Evolutionary conservation across 2,797 vertebrate species (phyloP), one percentile per base, ranked within the genome.

Genomic region (Champsocephalus esox): DNA sequence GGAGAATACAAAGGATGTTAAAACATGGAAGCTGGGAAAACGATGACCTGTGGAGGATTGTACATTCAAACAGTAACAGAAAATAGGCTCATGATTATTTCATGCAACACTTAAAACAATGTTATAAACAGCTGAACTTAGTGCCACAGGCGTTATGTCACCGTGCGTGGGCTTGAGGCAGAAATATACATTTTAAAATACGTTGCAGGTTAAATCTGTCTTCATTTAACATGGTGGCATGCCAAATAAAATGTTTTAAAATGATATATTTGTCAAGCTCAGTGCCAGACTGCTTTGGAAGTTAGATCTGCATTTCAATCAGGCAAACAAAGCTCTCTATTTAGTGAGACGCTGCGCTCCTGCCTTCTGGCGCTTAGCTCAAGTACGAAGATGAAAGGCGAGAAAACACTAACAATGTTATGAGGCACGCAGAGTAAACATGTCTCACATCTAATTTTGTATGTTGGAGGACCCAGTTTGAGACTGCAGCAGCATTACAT

Each of bases 21-120:
- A 88, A 80, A 87, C 79, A 80, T 66, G 48, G 66, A 59, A 73
- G 78, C 70, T 67, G 52, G 45, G 79, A 73, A 77, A 88, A 79
- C 62, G 70, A 50, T 67, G 83, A 84, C 83, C 73, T 43, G 75
- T 16, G 69, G 52, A 78, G 64, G 45, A 24, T 21, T 76, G 61
- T 55, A 56, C 66, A 71, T 28, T 74, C 28, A 21, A 71, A 71
- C 38, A 3, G 14, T 19, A 57, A 24, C 65, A 52, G 44, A 38
- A 80, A 68, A 77, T 44, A 69, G 24, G 61, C 65, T 82, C 76
- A 75, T 78, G 44, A 80, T 56, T 79, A 79, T 88, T 92, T 86
- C 13, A 89, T 74, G 56, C 55, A 43, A 70, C 61, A 60, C 62
- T 87, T 84, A 41, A 58, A 78, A 75, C 52, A 56, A 55, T 46